These are phyloP conservation scores for Formica exsecta DNA, from an alignment of 1,140 invertebrate species.

Conservation along the genomic window DNA sequence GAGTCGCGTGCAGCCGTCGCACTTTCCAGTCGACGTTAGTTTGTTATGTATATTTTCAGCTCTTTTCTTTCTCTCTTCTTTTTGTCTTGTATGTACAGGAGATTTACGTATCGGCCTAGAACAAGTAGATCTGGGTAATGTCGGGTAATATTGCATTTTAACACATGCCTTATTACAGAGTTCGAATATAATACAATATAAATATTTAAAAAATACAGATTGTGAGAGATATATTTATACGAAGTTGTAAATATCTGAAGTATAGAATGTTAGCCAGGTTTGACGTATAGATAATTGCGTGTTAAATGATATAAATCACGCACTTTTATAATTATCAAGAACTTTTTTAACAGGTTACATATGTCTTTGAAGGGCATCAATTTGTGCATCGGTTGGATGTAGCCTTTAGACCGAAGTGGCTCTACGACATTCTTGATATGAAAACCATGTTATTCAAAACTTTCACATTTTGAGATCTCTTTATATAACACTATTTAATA, in stretches of 20 bases:
- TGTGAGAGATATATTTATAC: neutral
- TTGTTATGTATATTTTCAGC: constrained; percentile 47
- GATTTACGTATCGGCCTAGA: neutral
- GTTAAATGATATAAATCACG: constrained; percentile 13
- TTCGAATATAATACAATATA: constrained; percentile 11
- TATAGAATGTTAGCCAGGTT: constrained; percentile 4
- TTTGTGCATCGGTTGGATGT: constrained; percentile 67
- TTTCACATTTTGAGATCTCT: constrained; percentile 58
- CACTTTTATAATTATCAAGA: neutral
- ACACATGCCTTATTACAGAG: neutral
- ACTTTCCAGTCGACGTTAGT: constrained; percentile 75
- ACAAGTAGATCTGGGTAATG: constrained; percentile 3
- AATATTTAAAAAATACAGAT: constrained; percentile 35
- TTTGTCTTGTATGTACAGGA: neutral
- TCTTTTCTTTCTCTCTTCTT: neutral
- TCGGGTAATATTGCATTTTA: constrained; percentile 21
- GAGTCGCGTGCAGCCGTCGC: constrained; percentile 53
- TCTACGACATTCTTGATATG: constrained; percentile 76
- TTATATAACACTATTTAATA: neutral
- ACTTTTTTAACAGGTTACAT: constrained; percentile 68
- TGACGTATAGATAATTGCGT: neutral
- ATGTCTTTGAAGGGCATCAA: constrained; percentile 76
- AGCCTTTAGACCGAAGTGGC: constrained; percentile 75
- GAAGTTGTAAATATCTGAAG: neutral
- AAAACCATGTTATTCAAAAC: constrained; percentile 75